Base-by-base conservation (phyloP, 1,140 invertebrate species). In the Dolichoris vasculosae region DNA sequence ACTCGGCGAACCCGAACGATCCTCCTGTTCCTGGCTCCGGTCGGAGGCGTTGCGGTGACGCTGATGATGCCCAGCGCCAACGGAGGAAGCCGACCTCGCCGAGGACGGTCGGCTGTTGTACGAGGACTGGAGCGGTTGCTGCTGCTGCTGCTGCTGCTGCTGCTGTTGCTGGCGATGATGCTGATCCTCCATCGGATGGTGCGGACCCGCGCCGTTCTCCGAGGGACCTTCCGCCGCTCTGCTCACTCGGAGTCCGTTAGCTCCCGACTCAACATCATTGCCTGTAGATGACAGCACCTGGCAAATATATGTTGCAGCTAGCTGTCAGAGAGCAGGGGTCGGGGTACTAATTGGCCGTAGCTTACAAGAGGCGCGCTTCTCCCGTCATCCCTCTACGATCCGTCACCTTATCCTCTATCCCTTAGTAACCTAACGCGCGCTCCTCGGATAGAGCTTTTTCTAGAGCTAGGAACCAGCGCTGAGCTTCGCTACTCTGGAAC, bases 201-300 rank as follows among this genome's bases (percentile, higher is more conserved):
- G 69, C 38, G 38, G 38, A 32, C 0, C 23, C 55, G 23, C 55
- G 15, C 85, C 85, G 80, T 86, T 86, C 73, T 86, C 85, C 59
- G 85, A 69, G 7, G 73, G 75, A 11, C 1, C 79, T 48, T 80
- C 83, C 46, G 83, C 35, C 40, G 90, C 91, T 90, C 92, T 90
- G 91, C 92, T 93, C 92, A 93, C 92, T 93, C 92, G 90, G 93
- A 93, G 92, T 93, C 93, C 93, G 93, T 93, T 93, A 93, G 92
- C 91, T 93, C 93, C 93, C 93, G 93, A 90, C 92, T 93, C 93
- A 93, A 93, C 93, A 94, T 93, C 93, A 94, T 93, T 93, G 93
- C 93, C 94, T 94, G 94, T 94, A 93, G 94, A 94, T 93, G 94
- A 94, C 93, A 94, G 93, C 94, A 94, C 94, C 94, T 94, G 94